These are phyloP conservation scores for Phodopus roborovskii DNA, from an alignment of 2,113 vertebrate genomes.

Conservation along the genomic window DNA sequence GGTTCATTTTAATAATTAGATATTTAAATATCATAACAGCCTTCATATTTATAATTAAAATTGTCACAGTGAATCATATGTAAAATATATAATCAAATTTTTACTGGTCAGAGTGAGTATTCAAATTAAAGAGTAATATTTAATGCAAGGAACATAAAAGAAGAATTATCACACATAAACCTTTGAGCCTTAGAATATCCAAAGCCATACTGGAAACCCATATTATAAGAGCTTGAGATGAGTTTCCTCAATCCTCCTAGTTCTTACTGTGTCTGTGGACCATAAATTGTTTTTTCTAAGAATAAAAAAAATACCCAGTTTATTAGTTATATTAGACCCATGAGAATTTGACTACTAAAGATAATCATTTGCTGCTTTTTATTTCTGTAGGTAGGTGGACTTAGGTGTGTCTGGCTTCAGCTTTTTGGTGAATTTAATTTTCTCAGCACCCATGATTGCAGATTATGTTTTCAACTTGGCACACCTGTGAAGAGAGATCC, in stretches of 20 bases:
- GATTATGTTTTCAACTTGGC: background rate
- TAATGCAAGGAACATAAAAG: background rate
- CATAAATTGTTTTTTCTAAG: background rate
- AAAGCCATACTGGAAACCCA: slow-evolving; percentile 15
- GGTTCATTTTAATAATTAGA: background rate
- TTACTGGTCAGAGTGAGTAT: background rate
- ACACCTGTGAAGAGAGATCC: background rate
- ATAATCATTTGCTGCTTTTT: slow-evolving; percentile 41
- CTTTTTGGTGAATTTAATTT: background rate
- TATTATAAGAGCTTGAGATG: slow-evolving; percentile 7
- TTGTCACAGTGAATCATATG: background rate
- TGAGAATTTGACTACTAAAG: slow-evolving; percentile 57
- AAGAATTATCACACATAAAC: background rate
- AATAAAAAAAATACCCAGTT: slow-evolving; percentile 46
- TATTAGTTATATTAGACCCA: slow-evolving; percentile 56
- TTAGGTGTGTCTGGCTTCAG: background rate
- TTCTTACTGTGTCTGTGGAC: slow-evolving; percentile 39
- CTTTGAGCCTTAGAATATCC: background rate
- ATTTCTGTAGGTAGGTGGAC: background rate
- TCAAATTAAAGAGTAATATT: background rate
- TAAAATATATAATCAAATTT: background rate
- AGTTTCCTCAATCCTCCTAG: background rate
- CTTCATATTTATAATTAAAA: background rate
- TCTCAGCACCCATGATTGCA: background rate
- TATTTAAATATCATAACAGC: background rate